Evolutionary conservation across 2,888 invertebrate species (phyloP).

Genomic region (Prostheceraeus crozeri): DNA sequence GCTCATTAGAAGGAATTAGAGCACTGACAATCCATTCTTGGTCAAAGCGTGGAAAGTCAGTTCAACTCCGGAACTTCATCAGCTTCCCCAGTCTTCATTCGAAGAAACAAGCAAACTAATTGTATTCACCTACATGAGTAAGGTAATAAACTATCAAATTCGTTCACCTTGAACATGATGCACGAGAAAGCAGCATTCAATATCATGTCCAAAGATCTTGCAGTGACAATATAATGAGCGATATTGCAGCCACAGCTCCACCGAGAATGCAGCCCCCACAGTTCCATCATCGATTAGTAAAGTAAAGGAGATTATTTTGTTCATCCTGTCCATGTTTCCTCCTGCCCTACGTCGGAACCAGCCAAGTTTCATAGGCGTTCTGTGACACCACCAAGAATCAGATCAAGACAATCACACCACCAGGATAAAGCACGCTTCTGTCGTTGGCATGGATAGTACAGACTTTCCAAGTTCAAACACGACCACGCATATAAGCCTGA

Average conservation of each 20-base stretch:
- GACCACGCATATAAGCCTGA: too few relatives aligned
- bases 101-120: too few relatives aligned
- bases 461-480: slow-evolving; percentile 54
- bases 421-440: slow-evolving; percentile 51
- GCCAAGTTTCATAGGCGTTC: slow-evolving; percentile 50
- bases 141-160: too few relatives aligned
- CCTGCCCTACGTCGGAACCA: slow-evolving; percentile 44
- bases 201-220: slow-evolving; percentile 50
- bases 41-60: too few relatives aligned
- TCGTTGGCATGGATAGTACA: slow-evolving; percentile 49
- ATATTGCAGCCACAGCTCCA: slow-evolving; percentile 52
- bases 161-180: slow-evolving; percentile 53
- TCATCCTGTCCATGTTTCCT: slow-evolving; percentile 39
- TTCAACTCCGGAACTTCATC: too few relatives aligned
- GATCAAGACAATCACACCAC: slow-evolving; percentile 52
- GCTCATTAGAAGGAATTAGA: too few relatives aligned
- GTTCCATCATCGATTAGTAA: slow-evolving; percentile 51
- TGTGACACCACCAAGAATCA: slow-evolving; percentile 46
- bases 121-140: too few relatives aligned
- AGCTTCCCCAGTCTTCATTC: too few relatives aligned
- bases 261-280: slow-evolving; percentile 55
- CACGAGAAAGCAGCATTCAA: slow-evolving; percentile 55
- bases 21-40: too few relatives aligned
- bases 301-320: slow-evolving; percentile 45
- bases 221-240: slow-evolving; percentile 54